These are phyloP conservation scores for Apostichopus californicus DNA, from an alignment of 35 echinoderm and acorn worm species.

Conservation along the genomic window DNA sequence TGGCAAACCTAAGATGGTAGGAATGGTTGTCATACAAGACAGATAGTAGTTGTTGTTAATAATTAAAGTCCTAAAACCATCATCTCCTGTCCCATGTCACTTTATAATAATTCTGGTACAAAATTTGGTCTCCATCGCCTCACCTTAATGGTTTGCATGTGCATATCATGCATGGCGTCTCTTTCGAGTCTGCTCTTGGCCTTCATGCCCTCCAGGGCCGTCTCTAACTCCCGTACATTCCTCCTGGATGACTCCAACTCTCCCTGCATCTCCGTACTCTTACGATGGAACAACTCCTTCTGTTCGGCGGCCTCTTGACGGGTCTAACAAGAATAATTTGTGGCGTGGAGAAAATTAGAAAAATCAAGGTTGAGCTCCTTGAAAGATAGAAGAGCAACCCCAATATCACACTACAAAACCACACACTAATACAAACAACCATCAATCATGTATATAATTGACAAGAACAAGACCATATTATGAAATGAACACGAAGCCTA, in stretches of 20 bases:
- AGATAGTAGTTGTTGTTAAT: too few species aligned
- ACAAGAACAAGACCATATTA: too few species aligned
- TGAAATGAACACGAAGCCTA: too few species aligned
- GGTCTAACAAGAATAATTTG: slow-evolving; percentile 45
- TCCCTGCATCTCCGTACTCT: slow-evolving; percentile 75
- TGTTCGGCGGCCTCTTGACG: slow-evolving; percentile 82
- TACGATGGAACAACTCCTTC: slow-evolving; percentile 71
- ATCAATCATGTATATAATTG: too few species aligned
- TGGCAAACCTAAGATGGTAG: too few species aligned
- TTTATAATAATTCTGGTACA: too few species aligned
- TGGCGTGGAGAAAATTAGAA: background rate
- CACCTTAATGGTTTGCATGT: slow-evolving; percentile 91
- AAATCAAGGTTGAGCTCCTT: background rate
- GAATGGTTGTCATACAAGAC: too few species aligned
- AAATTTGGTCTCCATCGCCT: background rate
- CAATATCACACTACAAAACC: too few species aligned
- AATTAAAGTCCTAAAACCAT: too few species aligned
- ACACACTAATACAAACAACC: too few species aligned
- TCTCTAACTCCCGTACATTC: slow-evolving; percentile 64
- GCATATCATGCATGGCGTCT: slow-evolving; percentile 89
- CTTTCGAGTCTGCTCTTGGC: slow-evolving; percentile 84
- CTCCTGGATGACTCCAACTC: slow-evolving; percentile 82
- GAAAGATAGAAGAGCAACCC: too few species aligned
- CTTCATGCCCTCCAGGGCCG: slow-evolving; percentile 85
- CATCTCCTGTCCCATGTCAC: background rate